Evolutionary conservation across 1,140 invertebrate genomes (phyloP).

Genomic region (Aphelenchoides besseyi): DNA sequence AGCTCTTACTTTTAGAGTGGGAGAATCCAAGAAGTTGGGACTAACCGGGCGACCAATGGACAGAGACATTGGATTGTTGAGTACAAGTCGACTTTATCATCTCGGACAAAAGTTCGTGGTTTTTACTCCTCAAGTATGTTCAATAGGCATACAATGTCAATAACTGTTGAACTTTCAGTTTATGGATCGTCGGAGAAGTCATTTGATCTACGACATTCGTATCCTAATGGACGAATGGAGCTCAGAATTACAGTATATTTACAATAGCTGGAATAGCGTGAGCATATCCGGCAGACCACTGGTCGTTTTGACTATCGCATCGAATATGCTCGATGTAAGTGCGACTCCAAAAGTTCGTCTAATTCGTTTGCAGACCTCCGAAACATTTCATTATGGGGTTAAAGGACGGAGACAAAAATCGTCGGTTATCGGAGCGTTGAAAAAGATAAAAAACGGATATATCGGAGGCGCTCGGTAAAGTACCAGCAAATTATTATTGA

Average conservation of each 20-base stretch:
- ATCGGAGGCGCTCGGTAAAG: conserved; percentile 83
- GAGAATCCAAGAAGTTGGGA: conserved; percentile 83
- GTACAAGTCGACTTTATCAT: conserved; percentile 96
- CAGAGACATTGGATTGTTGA: conserved; percentile 88
- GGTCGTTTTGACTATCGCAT: conserved; percentile 80
- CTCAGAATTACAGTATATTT: conserved; percentile 90
- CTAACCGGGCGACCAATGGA: conserved; percentile 83
- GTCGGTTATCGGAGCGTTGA: conserved; percentile 92
- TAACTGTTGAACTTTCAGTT: conserved; percentile 70
- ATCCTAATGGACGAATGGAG: conserved; percentile 94
- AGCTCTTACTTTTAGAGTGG: conserved; percentile 55
- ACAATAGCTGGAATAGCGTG: conserved; percentile 79
- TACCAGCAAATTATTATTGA: conserved; percentile 12
- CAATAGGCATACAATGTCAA: conserved; percentile 21
- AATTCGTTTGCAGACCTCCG: conserved; percentile 4
- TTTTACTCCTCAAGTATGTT: conserved; percentile 90
- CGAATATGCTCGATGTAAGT: conserved; percentile 77
- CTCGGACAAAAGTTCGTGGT: conserved; percentile 92
- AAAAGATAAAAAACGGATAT: conserved; percentile 95
- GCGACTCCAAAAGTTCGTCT: conserved; percentile 20
- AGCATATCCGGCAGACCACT: conserved; percentile 84
- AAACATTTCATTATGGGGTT: conserved; percentile 12
- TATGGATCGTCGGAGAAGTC: conserved; percentile 89
- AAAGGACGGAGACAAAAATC: conserved; percentile 63
- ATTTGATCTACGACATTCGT: conserved; percentile 92